Conservation (phyloP, 2,797 vertebrate species). For the Cryptoblepharus egeriae region DNA sequence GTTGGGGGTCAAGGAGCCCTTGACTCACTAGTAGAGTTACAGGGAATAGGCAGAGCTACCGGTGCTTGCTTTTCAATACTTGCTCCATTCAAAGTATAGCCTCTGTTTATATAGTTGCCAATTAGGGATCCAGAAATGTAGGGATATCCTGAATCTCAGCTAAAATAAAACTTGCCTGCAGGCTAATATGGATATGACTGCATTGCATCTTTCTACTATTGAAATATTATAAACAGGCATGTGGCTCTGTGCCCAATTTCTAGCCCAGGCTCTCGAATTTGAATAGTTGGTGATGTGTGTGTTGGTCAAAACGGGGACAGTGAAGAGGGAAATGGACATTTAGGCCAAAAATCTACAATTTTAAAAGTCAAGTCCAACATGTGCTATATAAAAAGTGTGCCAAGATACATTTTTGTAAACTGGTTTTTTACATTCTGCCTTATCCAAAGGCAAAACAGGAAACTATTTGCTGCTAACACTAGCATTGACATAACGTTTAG, state of each 20-base stretch:
- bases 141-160: background rate
- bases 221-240: conserved; percentile 2
- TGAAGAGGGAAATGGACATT: background rate
- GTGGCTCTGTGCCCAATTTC: background rate
- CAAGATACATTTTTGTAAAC: conserved; percentile 12
- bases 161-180: background rate
- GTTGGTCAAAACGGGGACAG: background rate
- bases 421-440: background rate
- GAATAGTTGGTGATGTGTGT: background rate
- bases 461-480: fast-evolving
- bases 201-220: background rate
- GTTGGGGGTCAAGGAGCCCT: no score
- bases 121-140: background rate
- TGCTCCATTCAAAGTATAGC: background rate
- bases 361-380: conserved; percentile 19
- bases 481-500: background rate
- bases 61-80: background rate
- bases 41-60: background rate
- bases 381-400: conserved; percentile 26
- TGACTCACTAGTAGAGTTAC: background rate
- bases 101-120: background rate
- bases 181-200: background rate
- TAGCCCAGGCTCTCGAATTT: background rate
- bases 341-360: conserved; percentile 5
- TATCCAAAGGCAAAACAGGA: background rate